Evolutionary conservation across 2,797 vertebrate genomes (phyloP).

Genomic region (Takifugu rubripes): DNA sequence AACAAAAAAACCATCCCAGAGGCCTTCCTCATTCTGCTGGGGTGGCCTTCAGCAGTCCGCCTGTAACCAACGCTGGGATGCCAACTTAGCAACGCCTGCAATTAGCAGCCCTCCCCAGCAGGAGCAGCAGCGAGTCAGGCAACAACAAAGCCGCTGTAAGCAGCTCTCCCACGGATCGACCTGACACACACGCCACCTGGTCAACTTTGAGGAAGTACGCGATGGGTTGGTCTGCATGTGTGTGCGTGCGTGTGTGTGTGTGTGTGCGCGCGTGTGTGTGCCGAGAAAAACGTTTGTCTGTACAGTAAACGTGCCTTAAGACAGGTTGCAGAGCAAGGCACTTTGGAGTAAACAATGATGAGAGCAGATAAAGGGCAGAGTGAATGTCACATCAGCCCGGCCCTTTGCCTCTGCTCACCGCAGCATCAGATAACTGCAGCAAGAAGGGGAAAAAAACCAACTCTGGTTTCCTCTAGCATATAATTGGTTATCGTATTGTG

Average conservation of each 20-base stretch:
- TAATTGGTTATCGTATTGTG: slow-evolving; percentile 86
- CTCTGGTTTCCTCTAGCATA: slow-evolving; percentile 86
- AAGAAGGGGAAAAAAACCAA: slow-evolving; percentile 78
- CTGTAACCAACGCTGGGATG: slow-evolving; percentile 41
- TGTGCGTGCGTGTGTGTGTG: neutral
- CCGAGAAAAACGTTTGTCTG: slow-evolving; percentile 2
- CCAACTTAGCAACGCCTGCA: slow-evolving; percentile 30
- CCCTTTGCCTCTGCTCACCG: slow-evolving; percentile 78
- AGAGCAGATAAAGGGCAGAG: slow-evolving; percentile 84
- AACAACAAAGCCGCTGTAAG: slow-evolving; percentile 12
- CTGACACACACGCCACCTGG: slow-evolving; percentile 25
- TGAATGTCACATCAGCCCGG: slow-evolving; percentile 80
- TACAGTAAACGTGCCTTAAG: slow-evolving; percentile 61
- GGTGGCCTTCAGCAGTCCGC: slow-evolving; percentile 34
- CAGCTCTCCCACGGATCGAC: slow-evolving; percentile 36
- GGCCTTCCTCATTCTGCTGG: slow-evolving; percentile 33
- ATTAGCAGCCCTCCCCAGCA: slow-evolving; percentile 28
- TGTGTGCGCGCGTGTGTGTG: slow-evolving; percentile 5
- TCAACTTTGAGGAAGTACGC: slow-evolving; percentile 16
- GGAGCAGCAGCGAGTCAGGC: slow-evolving; percentile 11
- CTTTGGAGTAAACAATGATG: slow-evolving; percentile 85
- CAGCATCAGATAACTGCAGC: slow-evolving; percentile 91
- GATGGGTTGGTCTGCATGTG: neutral
- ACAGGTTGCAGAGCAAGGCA: slow-evolving; percentile 80
- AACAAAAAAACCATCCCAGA: too few species aligned